A percentile compares a stretch with the other conserved stretches of the same genome.
Conservation (phyloP, 2,888 invertebrate species). For the Rhodophaea formosa region DNA sequence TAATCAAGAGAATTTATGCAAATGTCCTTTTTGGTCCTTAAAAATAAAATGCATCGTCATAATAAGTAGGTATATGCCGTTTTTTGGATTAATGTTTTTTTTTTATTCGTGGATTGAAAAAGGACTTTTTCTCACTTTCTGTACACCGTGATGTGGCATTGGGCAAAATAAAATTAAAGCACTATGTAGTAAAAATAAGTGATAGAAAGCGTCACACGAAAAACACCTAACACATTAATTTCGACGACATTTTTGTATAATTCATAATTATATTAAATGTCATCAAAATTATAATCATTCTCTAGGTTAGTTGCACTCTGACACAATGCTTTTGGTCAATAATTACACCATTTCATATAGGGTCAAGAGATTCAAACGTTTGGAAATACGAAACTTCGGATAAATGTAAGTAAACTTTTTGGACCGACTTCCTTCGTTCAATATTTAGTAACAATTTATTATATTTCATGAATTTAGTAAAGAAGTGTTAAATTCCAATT, state of each 20-base stretch:
- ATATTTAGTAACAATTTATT: no score
- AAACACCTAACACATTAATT: slow-evolving; percentile 44
- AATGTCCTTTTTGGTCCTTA: no score
- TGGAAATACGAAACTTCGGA: no score
- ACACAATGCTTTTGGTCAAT: slow-evolving; percentile 23
- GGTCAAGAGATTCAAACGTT: slow-evolving; percentile 2
- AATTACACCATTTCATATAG: neutral
- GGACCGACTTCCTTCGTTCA: no score
- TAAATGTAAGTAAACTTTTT: no score
- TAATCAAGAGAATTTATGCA: no score
- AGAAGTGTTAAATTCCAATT: no score
- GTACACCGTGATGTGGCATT: slow-evolving; percentile 38
- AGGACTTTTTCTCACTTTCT: neutral
- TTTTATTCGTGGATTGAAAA: neutral
- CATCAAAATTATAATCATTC: slow-evolving; percentile 8
- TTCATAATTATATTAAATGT: neutral
- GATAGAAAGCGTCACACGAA: slow-evolving; percentile 61
- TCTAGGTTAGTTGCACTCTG: slow-evolving; percentile 19
- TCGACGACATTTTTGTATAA: slow-evolving; percentile 25
- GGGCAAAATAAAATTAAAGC: slow-evolving; percentile 49
- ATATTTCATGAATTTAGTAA: no score
- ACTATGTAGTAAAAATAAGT: slow-evolving; percentile 35
- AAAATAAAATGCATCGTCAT: no score
- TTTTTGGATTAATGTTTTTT: no score
- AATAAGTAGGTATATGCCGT: no score